These are phyloP conservation scores for Serinus canaria DNA, from an alignment of 2,113 vertebrate species.

Conservation along the genomic window DNA sequence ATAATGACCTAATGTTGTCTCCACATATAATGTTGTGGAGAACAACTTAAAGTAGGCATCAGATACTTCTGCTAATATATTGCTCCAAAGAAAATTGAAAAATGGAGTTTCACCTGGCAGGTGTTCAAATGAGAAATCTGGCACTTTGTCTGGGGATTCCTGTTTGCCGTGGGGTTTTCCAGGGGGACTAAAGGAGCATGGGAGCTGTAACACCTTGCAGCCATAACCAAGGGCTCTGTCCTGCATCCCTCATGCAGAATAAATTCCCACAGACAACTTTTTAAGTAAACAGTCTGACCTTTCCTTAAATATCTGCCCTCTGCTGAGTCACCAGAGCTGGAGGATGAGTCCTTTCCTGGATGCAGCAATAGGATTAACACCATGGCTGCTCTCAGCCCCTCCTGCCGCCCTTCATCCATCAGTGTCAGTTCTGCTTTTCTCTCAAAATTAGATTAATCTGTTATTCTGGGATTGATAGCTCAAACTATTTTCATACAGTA, in stretches of 20 bases:
- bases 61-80: background rate
- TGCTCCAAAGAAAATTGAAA: background rate
- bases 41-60: slow-evolving; percentile 25
- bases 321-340: slow-evolving; percentile 20
- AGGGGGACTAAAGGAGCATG: background rate
- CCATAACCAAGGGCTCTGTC: background rate
- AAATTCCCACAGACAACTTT: background rate
- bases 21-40: too few species aligned
- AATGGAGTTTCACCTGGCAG: background rate
- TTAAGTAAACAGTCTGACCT: background rate
- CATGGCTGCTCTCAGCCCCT: background rate
- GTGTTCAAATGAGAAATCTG: background rate
- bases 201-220: background rate
- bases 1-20: too few species aligned
- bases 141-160: background rate
- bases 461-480: slow-evolving; percentile 42
- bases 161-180: background rate
- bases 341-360: background rate
- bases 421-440: slow-evolving; percentile 23
- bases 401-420: background rate
- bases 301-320: slow-evolving; percentile 15
- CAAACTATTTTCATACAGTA: slow-evolving; percentile 41
- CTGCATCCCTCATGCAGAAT: background rate
- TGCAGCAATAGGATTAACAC: background rate
- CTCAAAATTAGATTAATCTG: slow-evolving; percentile 45